Evolutionary conservation across 2,113 vertebrate genomes (phyloP).

Genomic region (Polypterus bichir): DNA sequence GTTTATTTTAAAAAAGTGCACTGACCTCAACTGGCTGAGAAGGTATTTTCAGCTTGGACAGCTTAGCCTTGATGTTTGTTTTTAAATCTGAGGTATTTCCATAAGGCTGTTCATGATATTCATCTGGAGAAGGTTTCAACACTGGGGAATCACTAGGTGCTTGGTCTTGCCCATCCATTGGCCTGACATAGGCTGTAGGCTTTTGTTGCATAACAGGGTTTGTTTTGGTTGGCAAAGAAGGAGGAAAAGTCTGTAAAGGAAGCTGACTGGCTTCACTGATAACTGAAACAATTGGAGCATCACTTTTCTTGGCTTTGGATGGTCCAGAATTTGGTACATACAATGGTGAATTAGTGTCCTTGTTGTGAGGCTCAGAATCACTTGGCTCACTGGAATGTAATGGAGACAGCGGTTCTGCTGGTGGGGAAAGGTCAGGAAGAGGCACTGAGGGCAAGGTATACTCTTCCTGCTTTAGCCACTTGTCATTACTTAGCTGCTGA

Average conservation of each 20-base stretch:
- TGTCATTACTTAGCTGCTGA: conserved; percentile 33
- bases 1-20: background rate
- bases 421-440: conserved; percentile 37
- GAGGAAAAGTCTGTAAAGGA: conserved; percentile 63
- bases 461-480: conserved; percentile 26
- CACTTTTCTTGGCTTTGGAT: conserved; percentile 37
- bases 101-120: conserved; percentile 42
- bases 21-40: conserved; percentile 69
- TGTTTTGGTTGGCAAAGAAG: conserved; percentile 64
- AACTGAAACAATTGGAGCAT: conserved; percentile 26
- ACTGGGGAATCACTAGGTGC: conserved; percentile 63
- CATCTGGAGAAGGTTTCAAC: conserved; percentile 62
- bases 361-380: conserved; percentile 38
- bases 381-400: conserved; percentile 59
- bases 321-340: conserved; percentile 24
- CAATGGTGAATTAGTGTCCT: conserved; percentile 29
- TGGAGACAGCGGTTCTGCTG: conserved; percentile 39
- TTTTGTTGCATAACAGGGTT: conserved; percentile 65
- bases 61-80: conserved; percentile 46
- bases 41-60: conserved; percentile 55
- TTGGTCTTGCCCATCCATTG: conserved; percentile 92
- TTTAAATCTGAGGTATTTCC: conserved; percentile 52
- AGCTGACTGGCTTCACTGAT: conserved; percentile 42
- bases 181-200: conserved; percentile 86
- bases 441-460: conserved; percentile 18